Evolutionary conservation across 2,888 invertebrate species (phyloP).

Genomic region (Crossocerus cetratus): DNA sequence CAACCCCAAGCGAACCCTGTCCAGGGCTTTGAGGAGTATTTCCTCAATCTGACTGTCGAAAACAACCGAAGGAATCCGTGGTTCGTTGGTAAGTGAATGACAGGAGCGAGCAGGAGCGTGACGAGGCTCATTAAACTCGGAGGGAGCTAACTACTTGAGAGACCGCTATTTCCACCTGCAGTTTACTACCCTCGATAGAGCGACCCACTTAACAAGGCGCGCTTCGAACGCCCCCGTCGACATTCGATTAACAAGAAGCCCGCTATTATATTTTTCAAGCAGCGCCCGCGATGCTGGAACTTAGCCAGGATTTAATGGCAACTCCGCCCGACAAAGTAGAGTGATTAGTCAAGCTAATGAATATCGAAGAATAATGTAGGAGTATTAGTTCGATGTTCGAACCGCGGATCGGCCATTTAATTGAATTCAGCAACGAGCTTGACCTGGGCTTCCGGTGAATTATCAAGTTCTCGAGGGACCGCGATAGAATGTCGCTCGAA

Average conservation of each 20-base stretch:
- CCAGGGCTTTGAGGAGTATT: slow-evolving; percentile 91
- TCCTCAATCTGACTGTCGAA: slow-evolving; percentile 88
- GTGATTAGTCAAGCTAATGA: no score
- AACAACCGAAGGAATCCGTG: slow-evolving; percentile 95
- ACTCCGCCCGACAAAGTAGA: no score
- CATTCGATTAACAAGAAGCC: no score
- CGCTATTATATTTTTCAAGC: no score
- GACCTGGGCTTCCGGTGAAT: neutral
- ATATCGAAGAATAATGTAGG: no score
- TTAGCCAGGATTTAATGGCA: no score
- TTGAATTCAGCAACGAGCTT: no score
- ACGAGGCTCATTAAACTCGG: slow-evolving; percentile 41
- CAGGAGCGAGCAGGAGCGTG: slow-evolving; percentile 19
- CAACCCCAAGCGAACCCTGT: slow-evolving; percentile 96
- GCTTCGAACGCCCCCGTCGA: no score
- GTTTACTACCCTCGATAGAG: neutral
- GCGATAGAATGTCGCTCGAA: neutral
- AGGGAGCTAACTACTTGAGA: slow-evolving; percentile 33
- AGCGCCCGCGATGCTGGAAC: no score
- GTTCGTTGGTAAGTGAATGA: slow-evolving; percentile 89
- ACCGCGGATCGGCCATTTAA: no score
- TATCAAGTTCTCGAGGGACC: neutral
- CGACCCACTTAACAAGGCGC: no score
- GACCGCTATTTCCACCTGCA: neutral
- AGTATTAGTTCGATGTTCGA: no score